These are phyloP conservation scores for Dioctria rufipes DNA, from an alignment of 2,888 invertebrate genomes.

Conservation along the genomic window DNA sequence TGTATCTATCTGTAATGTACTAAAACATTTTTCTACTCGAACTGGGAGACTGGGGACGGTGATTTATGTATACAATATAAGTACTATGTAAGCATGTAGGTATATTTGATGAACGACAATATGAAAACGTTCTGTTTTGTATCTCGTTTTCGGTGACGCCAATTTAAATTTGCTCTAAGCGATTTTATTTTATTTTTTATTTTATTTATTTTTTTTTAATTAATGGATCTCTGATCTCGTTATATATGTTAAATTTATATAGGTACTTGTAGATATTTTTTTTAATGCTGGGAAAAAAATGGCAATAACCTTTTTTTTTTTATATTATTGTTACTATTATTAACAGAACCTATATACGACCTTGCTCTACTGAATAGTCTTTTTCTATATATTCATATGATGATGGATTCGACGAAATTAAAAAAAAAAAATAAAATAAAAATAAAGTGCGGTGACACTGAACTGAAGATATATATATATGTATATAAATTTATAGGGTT, in stretches of 20 bases:
- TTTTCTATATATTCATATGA: not conserved
- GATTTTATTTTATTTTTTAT: not conserved
- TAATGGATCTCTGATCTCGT: not conserved
- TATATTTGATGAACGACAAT: constrained; percentile 17
- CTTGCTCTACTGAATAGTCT: too few species aligned
- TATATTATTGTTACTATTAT: too few species aligned
- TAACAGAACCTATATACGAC: too few species aligned
- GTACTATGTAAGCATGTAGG: too few species aligned
- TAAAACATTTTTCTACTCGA: not conserved
- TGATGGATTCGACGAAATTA: constrained; percentile 31
- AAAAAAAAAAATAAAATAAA: too few species aligned
- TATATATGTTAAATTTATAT: too few species aligned
- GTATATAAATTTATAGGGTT: too few species aligned
- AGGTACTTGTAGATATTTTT: not conserved
- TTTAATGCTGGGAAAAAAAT: not conserved
- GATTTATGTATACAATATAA: too few species aligned
- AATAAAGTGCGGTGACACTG: not conserved
- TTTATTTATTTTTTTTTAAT: constrained; percentile 6
- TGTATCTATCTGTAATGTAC: constrained; percentile 7
- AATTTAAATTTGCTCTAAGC: constrained; percentile 39
- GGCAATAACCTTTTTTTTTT: too few species aligned
- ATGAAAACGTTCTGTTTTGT: constrained; percentile 40
- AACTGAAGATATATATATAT: not conserved
- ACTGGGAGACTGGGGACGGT: not conserved
- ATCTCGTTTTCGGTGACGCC: constrained; percentile 23